Percentiles rank a stretch among this genome's conserved stretches.
These are phyloP conservation scores for Xiphias gladius DNA, from an alignment of 2,113 vertebrate species.

Conservation along the genomic window DNA sequence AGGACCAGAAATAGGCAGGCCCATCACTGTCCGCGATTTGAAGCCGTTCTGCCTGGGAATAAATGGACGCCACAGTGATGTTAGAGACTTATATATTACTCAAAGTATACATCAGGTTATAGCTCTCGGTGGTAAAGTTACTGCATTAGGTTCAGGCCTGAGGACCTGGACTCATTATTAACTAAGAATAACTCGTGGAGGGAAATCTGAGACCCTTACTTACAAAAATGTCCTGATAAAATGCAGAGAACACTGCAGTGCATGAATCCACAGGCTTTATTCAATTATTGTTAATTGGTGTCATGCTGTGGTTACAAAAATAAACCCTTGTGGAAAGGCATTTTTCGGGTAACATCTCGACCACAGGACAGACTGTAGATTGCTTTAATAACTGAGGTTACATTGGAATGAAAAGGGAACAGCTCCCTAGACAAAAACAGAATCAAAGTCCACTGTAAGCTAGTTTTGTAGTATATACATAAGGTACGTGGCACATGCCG, in stretches of 20 bases:
- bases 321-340: slow-evolving; percentile 7
- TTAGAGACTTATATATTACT: slow-evolving; percentile 14
- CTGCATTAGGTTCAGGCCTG: not conserved
- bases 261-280: slow-evolving; percentile 12
- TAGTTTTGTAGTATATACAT: not conserved
- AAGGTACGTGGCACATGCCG: not conserved
- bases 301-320: slow-evolving; percentile 28
- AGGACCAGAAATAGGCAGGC: not conserved
- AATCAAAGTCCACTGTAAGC: slow-evolving; percentile 5
- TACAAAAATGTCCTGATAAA: not conserved
- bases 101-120: slow-evolving; percentile 11
- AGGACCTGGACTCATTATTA: not conserved
- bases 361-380: not conserved
- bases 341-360: slow-evolving; percentile 25
- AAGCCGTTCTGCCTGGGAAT: not conserved
- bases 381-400: slow-evolving; percentile 31
- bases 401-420: slow-evolving; percentile 19
- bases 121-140: slow-evolving; percentile 6
- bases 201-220: not conserved
- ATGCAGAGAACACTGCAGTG: not conserved
- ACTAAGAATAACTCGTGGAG: not conserved
- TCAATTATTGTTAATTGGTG: not conserved
- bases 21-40: not conserved
- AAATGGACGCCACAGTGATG: not conserved
- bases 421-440: not conserved